phyloP scores from a whole-genome alignment of 1,140 invertebrate genomes.

The Druon quercuslanigerum region DNA sequence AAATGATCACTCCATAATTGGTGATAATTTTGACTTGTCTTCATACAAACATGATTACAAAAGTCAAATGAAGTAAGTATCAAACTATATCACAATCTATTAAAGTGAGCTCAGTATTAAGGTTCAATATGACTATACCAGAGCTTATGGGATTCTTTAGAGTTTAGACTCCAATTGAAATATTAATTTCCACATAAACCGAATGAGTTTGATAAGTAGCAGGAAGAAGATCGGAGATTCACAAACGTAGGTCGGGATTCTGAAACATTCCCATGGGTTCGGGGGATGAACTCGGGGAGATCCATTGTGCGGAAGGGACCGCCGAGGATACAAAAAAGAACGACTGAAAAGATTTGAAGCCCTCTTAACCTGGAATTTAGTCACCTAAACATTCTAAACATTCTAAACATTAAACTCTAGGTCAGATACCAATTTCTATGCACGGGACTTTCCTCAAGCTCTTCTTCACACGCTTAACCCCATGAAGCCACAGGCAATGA shows the following conservation, averaged over 20 bases:
- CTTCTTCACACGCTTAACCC: constrained; percentile 55
- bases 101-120: too few species aligned
- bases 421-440: constrained; percentile 40
- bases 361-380: constrained; percentile 40
- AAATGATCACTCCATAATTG: too few species aligned
- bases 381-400: constrained; percentile 36
- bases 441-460: constrained; percentile 52
- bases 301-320: constrained; percentile 34
- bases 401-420: constrained; percentile 38
- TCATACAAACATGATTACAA: too few species aligned
- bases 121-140: too few species aligned
- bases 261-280: constrained; percentile 24
- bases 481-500: constrained; percentile 21
- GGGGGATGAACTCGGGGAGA: constrained; percentile 19
- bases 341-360: constrained; percentile 39
- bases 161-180: background rate
- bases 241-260: constrained; percentile 20
- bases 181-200: background rate
- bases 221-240: background rate
- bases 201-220: background rate
- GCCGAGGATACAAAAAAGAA: constrained; percentile 28
- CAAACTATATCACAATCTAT: too few species aligned
- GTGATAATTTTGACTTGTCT: too few species aligned
- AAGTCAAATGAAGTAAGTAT: too few species aligned
- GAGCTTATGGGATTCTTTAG: background rate